phyloP scores from a whole-genome alignment of 2,113 vertebrate genomes.

The Saccopteryx leptura region DNA sequence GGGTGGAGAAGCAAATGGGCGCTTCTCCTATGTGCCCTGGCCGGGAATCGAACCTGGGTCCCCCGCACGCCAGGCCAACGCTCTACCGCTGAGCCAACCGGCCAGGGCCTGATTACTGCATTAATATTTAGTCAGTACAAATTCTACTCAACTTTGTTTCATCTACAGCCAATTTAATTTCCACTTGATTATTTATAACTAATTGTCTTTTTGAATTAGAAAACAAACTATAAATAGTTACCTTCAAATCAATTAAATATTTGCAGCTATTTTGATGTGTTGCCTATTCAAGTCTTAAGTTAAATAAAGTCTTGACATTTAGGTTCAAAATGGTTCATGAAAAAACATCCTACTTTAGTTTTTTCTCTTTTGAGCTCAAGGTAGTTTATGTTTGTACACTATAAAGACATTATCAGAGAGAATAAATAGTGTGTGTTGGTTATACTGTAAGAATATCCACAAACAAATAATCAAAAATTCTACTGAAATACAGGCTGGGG shows the following conservation, averaged over 20 bases:
- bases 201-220: neutral
- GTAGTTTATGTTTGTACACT: neutral
- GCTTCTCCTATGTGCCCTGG: too few species aligned
- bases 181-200: slow-evolving; percentile 17
- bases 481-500: neutral
- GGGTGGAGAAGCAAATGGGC: too few species aligned
- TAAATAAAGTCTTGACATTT: neutral
- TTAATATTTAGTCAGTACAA: neutral
- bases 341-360: neutral
- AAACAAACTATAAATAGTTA: neutral
- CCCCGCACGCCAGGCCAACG: too few species aligned
- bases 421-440: neutral
- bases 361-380: neutral
- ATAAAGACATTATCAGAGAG: neutral
- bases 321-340: neutral
- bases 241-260: neutral
- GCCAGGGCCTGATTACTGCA: neutral
- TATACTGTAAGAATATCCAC: neutral
- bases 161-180: neutral
- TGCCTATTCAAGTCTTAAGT: neutral
- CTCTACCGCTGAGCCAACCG: too few species aligned
- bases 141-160: neutral
- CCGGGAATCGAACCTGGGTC: too few species aligned
- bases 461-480: neutral
- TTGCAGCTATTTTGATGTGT: neutral